These are phyloP conservation scores for Spilarctia lutea DNA, from an alignment of 2,888 invertebrate species.

Conservation along the genomic window DNA sequence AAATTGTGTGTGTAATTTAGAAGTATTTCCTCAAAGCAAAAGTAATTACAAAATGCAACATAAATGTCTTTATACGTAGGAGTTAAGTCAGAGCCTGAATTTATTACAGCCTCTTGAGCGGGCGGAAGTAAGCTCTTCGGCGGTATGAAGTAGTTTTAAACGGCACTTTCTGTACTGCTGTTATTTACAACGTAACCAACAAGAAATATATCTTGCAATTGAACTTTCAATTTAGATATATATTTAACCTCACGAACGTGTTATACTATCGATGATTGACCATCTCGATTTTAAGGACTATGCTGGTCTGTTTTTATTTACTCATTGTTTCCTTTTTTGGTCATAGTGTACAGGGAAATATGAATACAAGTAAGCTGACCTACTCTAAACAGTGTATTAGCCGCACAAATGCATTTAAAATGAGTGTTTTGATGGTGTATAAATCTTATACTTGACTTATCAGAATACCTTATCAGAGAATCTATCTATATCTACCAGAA, in stretches of 20 bases:
- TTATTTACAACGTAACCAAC: slow-evolving; percentile 57
- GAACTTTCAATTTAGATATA: slow-evolving; percentile 39
- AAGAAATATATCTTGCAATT: slow-evolving; percentile 49
- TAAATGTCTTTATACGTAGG: slow-evolving; percentile 50
- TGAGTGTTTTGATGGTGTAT: background rate
- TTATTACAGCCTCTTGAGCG: slow-evolving; percentile 65
- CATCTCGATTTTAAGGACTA: slow-evolving; percentile 1
- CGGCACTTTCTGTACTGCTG: slow-evolving; percentile 57
- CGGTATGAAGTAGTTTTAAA: slow-evolving; percentile 60
- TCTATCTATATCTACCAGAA: too few species aligned
- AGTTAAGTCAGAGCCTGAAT: slow-evolving; percentile 63
- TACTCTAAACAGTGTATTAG: background rate
- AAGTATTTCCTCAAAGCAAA: slow-evolving; percentile 14
- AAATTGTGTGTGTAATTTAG: slow-evolving; percentile 16
- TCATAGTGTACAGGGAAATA: background rate
- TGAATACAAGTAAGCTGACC: background rate
- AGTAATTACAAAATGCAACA: slow-evolving; percentile 30
- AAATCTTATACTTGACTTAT: too few species aligned
- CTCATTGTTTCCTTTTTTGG: background rate
- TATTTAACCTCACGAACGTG: slow-evolving; percentile 26
- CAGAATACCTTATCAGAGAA: too few species aligned
- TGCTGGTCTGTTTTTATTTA: background rate
- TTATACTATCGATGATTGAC: slow-evolving; percentile 19
- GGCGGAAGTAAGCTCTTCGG: slow-evolving; percentile 67
- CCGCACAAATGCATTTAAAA: background rate